Percentiles rank a stretch among this genome's conserved stretches.
phyloP scores from a whole-genome alignment of 2,113 vertebrate genomes.

The Tiliqua scincoides region DNA sequence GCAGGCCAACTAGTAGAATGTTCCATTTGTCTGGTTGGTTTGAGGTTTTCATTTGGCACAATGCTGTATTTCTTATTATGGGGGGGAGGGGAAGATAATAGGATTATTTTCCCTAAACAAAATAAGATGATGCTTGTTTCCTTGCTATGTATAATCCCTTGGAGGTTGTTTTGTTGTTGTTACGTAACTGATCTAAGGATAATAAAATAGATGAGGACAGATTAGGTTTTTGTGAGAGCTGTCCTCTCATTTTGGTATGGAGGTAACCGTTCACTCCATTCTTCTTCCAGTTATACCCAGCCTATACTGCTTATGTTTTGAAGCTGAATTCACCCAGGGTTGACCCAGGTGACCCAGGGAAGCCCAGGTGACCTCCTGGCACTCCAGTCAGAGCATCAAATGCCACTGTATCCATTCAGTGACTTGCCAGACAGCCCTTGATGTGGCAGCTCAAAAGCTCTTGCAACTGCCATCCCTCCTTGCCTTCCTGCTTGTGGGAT shows the following conservation, averaged over 20 bases:
- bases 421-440: no score
- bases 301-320: neutral
- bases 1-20: neutral
- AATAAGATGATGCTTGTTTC: neutral
- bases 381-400: no score
- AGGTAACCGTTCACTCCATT: rapidly evolving
- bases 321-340: no score
- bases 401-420: no score
- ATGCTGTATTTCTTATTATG: neutral
- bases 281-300: neutral
- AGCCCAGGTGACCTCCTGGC: no score
- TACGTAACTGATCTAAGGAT: slow-evolving; percentile 11
- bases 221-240: neutral
- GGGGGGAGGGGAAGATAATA: neutral
- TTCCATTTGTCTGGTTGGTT: neutral
- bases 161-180: neutral
- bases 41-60: neutral
- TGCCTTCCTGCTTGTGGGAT: no score
- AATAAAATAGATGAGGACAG: neutral
- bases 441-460: no score
- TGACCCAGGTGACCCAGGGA: no score
- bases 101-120: neutral
- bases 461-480: no score
- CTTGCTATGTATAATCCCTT: slow-evolving; percentile 4
- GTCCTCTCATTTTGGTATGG: neutral